These are phyloP conservation scores for Entelurus aequoreus DNA, from an alignment of 2,113 vertebrate species.

Conservation along the genomic window DNA sequence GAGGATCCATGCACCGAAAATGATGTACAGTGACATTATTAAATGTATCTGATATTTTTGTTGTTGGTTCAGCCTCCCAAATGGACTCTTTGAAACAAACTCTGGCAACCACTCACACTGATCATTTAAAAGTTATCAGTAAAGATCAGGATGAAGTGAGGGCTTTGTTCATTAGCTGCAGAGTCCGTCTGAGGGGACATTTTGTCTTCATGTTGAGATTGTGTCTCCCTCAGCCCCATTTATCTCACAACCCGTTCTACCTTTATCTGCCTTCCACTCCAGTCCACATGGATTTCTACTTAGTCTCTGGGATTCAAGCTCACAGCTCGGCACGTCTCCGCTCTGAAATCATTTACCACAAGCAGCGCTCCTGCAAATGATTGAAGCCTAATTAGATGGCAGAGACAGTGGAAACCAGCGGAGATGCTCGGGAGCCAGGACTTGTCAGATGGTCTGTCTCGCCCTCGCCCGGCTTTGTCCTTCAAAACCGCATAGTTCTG, in stretches of 20 bases:
- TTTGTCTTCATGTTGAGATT: conserved; percentile 6
- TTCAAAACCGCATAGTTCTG: conserved; percentile 62
- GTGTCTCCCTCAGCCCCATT: conserved; percentile 13
- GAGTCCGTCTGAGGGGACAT: conserved; percentile 43
- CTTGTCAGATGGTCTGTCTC: conserved; percentile 68
- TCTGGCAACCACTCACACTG: background rate
- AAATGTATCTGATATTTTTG: too few relatives aligned
- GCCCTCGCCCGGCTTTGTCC: conserved; percentile 60
- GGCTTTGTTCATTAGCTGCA: conserved; percentile 61
- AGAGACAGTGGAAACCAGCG: conserved; percentile 62
- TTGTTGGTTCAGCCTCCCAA: too few relatives aligned
- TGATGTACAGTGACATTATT: too few relatives aligned
- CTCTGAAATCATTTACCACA: conserved; percentile 74
- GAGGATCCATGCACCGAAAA: too few relatives aligned
- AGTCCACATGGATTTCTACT: conserved; percentile 32
- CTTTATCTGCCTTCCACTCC: conserved; percentile 9
- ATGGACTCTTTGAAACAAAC: too few relatives aligned
- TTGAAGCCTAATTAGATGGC: conserved; percentile 76
- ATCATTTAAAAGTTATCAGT: background rate
- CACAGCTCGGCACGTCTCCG: conserved; percentile 47
- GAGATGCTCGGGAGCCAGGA: conserved; percentile 53
- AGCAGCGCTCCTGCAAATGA: conserved; percentile 65
- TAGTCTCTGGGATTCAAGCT: conserved; percentile 21
- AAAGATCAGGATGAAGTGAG: conserved; percentile 30
- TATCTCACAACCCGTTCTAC: conserved; percentile 16